Conservation (phyloP, 1,140 invertebrate genomes). For the Micrasema longulum region DNA sequence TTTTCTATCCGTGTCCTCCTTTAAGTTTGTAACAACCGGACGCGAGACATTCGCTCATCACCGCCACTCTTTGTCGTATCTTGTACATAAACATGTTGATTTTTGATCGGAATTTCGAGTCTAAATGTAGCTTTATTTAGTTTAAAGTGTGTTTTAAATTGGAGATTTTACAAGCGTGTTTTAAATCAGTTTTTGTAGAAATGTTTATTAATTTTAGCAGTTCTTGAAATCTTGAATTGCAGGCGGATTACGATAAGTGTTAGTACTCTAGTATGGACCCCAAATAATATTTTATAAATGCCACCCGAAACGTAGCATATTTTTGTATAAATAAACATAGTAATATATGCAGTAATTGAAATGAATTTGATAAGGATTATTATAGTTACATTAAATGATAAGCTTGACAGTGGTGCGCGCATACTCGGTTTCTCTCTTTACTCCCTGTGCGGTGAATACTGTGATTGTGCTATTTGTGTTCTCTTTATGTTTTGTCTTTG, state of each 20-base stretch:
- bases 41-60: not conserved
- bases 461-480: conserved; percentile 41
- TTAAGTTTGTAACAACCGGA: too few species aligned
- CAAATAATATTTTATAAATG: conserved; percentile 3
- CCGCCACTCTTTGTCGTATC: conserved; percentile 1
- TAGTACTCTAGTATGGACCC: too few species aligned
- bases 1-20: not conserved
- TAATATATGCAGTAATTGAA: conserved; percentile 33
- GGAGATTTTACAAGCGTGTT: not conserved
- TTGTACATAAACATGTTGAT: conserved; percentile 18
- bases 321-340: conserved; percentile 38
- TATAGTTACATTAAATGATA: conserved; percentile 35
- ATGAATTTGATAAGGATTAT: conserved; percentile 40
- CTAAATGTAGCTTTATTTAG: not conserved
- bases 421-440: not conserved
- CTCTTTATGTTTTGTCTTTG: conserved; percentile 30
- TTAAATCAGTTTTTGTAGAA: conserved; percentile 13
- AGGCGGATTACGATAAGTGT: too few species aligned
- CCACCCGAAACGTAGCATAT: conserved; percentile 18
- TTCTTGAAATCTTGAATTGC: too few species aligned
- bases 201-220: conserved; percentile 9
- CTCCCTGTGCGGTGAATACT: conserved; percentile 17
- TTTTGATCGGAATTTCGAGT: not conserved
- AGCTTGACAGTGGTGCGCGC: conserved; percentile 37
- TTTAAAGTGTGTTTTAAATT: conserved; percentile 3